These are phyloP conservation scores for Furnarius figulus DNA, from an alignment of 2,113 vertebrate species.

Conservation along the genomic window DNA sequence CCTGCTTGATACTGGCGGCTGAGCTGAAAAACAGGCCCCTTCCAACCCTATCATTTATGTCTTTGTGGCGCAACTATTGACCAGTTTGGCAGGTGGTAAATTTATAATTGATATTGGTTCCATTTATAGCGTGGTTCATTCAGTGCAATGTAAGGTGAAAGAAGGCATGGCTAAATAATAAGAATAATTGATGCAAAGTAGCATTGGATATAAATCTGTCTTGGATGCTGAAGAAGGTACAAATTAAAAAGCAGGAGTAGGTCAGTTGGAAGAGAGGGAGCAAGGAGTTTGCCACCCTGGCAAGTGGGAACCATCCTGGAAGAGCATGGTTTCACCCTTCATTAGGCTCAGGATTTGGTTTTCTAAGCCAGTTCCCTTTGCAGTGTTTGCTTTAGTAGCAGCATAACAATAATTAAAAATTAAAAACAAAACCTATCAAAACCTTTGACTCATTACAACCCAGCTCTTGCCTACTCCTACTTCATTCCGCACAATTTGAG, in stretches of 20 bases:
- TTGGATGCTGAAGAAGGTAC: background rate
- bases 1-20: slow-evolving; percentile 29
- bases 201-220: background rate
- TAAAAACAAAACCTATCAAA: background rate
- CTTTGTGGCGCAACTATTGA: slow-evolving; percentile 18
- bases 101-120: background rate
- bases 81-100: background rate
- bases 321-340: background rate
- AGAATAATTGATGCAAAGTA: background rate
- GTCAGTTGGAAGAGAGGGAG: background rate
- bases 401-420: background rate
- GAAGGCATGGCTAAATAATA: background rate
- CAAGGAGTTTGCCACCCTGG: background rate
- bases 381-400: background rate
- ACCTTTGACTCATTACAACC: background rate
- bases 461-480: background rate
- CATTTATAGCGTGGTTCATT: background rate
- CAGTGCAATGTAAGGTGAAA: background rate
- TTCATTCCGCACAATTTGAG: background rate
- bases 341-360: background rate
- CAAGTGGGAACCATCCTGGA: background rate
- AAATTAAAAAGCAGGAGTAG: background rate
- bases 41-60: slow-evolving; percentile 32
- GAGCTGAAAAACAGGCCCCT: slow-evolving; percentile 26
- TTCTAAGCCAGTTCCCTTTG: background rate